These are phyloP conservation scores for Lymantria monacha DNA, from an alignment of 2,888 invertebrate genomes.

Conservation along the genomic window DNA sequence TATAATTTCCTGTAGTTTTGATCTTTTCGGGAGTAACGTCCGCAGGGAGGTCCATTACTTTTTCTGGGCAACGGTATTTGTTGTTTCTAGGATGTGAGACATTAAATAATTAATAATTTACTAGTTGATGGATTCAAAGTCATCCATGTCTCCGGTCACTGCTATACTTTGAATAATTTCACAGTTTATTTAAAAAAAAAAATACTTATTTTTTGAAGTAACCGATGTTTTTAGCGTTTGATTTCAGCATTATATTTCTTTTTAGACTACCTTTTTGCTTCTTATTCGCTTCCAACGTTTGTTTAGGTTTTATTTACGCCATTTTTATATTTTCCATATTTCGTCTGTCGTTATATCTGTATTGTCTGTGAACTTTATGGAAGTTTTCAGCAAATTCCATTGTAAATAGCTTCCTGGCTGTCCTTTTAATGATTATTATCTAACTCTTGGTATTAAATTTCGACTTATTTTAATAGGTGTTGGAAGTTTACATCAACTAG, in stretches of 20 bases:
- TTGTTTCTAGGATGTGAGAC: too few relatives aligned
- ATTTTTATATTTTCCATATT: not conserved
- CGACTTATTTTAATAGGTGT: not conserved
- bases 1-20: too few relatives aligned
- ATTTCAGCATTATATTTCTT: not conserved
- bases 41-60: too few relatives aligned
- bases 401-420: not conserved
- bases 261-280: not conserved
- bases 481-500: not conserved
- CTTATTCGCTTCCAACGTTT: not conserved
- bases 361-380: not conserved
- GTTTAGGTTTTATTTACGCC: not conserved
- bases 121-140: too few relatives aligned
- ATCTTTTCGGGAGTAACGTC: too few relatives aligned
- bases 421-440: not conserved
- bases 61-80: too few relatives aligned
- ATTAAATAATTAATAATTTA: too few relatives aligned
- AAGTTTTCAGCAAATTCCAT: not conserved
- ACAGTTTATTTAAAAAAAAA: too few relatives aligned
- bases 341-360: not conserved
- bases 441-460: not conserved
- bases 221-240: too few relatives aligned
- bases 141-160: too few relatives aligned
- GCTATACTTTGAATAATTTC: too few relatives aligned
- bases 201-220: too few relatives aligned